These are phyloP conservation scores for Dolichallabes microphthalmus DNA, from an alignment of 2,113 vertebrate genomes.

Conservation along the genomic window DNA sequence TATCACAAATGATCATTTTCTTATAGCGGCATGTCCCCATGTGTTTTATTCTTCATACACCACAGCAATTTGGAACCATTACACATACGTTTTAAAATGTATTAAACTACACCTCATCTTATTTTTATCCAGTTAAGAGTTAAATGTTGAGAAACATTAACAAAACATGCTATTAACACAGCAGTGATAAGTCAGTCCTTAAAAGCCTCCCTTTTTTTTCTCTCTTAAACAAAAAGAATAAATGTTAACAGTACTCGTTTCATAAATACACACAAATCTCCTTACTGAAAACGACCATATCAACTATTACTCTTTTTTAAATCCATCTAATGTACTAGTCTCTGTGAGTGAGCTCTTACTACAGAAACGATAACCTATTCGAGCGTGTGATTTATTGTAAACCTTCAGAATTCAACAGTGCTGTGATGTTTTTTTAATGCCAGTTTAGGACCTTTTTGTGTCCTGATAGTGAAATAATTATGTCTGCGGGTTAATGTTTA, in stretches of 20 bases:
- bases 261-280: background rate
- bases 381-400: background rate
- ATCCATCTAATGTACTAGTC: background rate
- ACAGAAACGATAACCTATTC: background rate
- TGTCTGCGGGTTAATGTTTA: background rate
- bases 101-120: background rate
- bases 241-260: background rate
- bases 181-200: background rate
- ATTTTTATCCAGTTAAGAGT: background rate
- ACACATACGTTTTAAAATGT: background rate
- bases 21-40: no score
- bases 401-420: background rate
- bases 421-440: background rate
- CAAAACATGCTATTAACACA: background rate
- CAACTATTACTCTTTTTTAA: background rate
- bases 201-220: background rate
- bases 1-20: background rate
- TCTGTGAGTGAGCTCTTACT: background rate
- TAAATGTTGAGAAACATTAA: background rate
- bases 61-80: background rate
- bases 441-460: background rate
- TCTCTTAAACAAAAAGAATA: background rate
- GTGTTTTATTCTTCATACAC: background rate
- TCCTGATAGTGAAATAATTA: background rate
- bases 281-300: background rate